Evolutionary conservation across 2,113 vertebrate species (phyloP), one percentile per base, ranked within the genome.

Genomic region (Chloropsis cyanopogon): DNA sequence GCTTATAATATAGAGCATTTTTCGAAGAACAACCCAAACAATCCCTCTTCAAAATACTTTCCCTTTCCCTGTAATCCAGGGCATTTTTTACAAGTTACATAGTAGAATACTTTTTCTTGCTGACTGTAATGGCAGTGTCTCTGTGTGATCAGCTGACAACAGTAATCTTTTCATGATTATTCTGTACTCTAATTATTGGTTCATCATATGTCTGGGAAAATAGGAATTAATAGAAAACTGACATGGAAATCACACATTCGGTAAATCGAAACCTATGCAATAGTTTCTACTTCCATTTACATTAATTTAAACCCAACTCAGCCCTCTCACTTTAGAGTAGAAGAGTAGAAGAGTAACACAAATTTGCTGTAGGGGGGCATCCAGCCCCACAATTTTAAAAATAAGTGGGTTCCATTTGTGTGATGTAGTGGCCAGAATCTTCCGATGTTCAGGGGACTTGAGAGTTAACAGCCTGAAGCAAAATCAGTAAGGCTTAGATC

Each of bases 401-500:
- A 89, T 73, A 69, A 85, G 76, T 22, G 24, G 19, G 10, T 69
- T 85, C 52, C 13, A 44, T 91, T 73, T 60, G 4, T 73, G 19
- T 49, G 39, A 85, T 54, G 16, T 3, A 47, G 56, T 49, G 53
- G 59, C 14, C 24, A 66, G 50, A 90, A 69, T 70, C 85, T 94
- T 79, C 66, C 5, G 1, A 33, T 80, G n/a, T 85, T 90, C 60
- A 28, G 78, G 78, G 6, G 14, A 82, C 50, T 77, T 66, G 41
- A 80, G 82, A 91, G 82, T 91, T 94, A 95, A 93, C 33, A 90
- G 75, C 84, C 70, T 61, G 68, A 26, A 69, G 63, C 26, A 85
- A 85, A 94, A 77, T 82, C 77, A 60, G 80, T 31, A 81, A 89
- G 69, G 37, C 44, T 76, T 65, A 65, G 57, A 87, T 87, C 81